These are phyloP conservation scores for Sminthopsis crassicaudata DNA, from an alignment of 2,113 vertebrate species.

Conservation along the genomic window DNA sequence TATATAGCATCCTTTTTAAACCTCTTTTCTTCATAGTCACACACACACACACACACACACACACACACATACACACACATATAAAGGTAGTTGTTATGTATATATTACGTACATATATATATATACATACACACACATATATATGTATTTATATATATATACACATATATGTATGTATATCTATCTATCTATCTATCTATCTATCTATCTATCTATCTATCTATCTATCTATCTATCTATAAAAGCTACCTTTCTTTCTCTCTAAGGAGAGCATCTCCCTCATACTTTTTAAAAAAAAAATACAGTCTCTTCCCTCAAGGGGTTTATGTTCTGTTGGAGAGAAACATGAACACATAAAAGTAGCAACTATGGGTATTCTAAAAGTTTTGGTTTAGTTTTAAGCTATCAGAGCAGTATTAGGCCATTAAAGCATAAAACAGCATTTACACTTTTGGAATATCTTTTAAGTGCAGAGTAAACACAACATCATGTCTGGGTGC, in stretches of 20 bases:
- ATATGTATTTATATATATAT: too few species aligned
- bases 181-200: too few species aligned
- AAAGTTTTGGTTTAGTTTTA: too few species aligned
- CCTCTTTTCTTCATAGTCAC: background rate
- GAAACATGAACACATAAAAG: background rate
- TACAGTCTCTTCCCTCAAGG: background rate
- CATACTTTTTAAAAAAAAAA: background rate
- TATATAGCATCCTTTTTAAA: background rate
- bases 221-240: too few species aligned
- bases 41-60: too few species aligned
- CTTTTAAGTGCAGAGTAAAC: background rate
- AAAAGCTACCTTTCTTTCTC: background rate
- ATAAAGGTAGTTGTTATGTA: too few species aligned
- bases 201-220: too few species aligned
- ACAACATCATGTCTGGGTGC: background rate
- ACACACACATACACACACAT: too few species aligned
- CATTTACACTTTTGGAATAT: background rate
- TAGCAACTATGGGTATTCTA: background rate
- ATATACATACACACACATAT: too few species aligned
- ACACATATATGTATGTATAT: too few species aligned
- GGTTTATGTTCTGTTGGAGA: background rate
- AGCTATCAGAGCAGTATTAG: background rate
- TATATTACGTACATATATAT: too few species aligned
- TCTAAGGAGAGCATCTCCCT: background rate
- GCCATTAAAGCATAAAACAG: background rate